Base-by-base conservation (phyloP, 2,888 invertebrate species). In the Linnaemya vulpina region DNA sequence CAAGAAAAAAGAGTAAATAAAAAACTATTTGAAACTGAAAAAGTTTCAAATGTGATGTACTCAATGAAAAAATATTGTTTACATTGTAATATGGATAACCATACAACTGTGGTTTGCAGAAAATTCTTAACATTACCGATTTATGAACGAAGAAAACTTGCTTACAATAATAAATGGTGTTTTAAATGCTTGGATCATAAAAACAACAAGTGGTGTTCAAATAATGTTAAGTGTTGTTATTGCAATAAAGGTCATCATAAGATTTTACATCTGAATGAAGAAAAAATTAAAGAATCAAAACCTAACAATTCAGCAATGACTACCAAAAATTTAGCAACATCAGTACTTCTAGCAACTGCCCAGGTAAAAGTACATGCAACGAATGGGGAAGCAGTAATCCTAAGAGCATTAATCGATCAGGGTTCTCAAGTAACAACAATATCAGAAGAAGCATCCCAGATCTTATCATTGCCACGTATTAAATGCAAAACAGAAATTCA, bases 401-500 rank as follows among this genome's bases (percentile, higher is more conserved):
- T 49, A 49, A 49, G 17, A 49, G 49, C 49, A 49, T 49, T 49
- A 49, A 49, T 49, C 49, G 49, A 49, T 49, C 49, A 49, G n/a
- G 49, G 49, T 17, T 49, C 17, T 49, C 49, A 49, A 49, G n/a
- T 49, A 49, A 49, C 49, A 49, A 49, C 49, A n/a, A 8, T 49
- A 49, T 49, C 49, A 3, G 40, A 40, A 40, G 40, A 40, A 40
- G 40, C 40, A 40, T 40, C 40, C 3, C 40, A 40, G 9, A 40
- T 49, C 7, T 49, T 49, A 3, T 49, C 17, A 49, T 8, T 49
- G n/a, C 49, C 15, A 15, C 49, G 49, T 15, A 17, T 49, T 49
- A 49, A 15, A 49, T 49, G 49, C 8, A 49, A n/a, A 49, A 49
- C 49, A 49, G 49, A 49, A 17, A 15, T 49, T 49, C 49, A 49